These are phyloP conservation scores for Lathamus discolor DNA, from an alignment of 2,113 vertebrate species.

Conservation along the genomic window DNA sequence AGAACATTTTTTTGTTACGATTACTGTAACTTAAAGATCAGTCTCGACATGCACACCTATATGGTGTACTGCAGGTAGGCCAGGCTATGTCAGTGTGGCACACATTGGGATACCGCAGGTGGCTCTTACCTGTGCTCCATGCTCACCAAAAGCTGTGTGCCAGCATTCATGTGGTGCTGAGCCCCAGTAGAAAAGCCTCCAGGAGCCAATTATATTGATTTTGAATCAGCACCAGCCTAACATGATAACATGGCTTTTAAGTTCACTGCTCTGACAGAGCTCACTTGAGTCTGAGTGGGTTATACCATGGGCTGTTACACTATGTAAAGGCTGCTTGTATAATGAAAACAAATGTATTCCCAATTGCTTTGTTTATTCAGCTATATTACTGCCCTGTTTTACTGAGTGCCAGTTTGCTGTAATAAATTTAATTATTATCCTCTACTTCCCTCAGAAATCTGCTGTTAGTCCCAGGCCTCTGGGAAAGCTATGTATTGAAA, in stretches of 20 bases:
- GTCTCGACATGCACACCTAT: neutral
- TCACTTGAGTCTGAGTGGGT: neutral
- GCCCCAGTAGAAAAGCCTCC: neutral
- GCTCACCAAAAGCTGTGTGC: neutral
- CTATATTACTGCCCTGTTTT: neutral
- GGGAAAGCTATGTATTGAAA: neutral
- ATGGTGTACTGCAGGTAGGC: neutral
- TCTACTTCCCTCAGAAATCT: neutral
- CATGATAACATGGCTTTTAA: neutral
- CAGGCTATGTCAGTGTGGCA: neutral
- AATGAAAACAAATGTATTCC: neutral
- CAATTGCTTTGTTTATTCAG: neutral
- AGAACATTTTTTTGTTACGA: neutral
- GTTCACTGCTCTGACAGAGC: neutral
- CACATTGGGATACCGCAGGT: rapidly evolving
- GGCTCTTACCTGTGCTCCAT: neutral
- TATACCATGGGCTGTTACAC: rapidly evolving
- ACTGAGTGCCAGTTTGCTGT: neutral
- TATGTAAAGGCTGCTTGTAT: neutral
- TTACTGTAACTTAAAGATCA: neutral
- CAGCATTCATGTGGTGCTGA: neutral
- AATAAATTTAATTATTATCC: neutral
- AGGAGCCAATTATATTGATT: neutral
- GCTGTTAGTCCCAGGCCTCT: neutral
- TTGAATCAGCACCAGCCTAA: neutral